Percentiles rank a stretch among this genome's conserved stretches.
These are phyloP conservation scores for Colius striatus DNA, from an alignment of 2,113 vertebrate genomes.

Conservation along the genomic window DNA sequence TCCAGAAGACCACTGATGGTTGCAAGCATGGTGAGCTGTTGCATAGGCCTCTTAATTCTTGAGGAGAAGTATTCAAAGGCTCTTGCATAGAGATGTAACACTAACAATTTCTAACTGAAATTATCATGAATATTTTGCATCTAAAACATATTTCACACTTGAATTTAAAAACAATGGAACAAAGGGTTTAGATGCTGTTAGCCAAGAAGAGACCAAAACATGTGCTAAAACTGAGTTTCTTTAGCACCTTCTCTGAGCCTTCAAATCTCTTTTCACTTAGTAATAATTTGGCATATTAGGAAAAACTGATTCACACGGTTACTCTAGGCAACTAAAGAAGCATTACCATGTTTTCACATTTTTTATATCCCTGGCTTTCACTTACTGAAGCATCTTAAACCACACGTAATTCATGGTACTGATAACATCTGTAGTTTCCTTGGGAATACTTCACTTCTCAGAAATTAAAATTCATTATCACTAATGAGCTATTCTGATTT, in stretches of 20 bases:
- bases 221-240: neutral
- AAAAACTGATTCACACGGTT: neutral
- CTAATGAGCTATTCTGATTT: constrained; percentile 37
- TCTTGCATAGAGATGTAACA: neutral
- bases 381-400: neutral
- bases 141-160: neutral
- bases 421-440: neutral
- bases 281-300: neutral
- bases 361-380: neutral
- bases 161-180: neutral
- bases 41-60: neutral
- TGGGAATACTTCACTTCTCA: constrained; percentile 18
- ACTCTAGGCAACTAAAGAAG: neutral
- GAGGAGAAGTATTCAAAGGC: neutral
- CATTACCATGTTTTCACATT: neutral
- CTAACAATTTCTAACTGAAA: neutral
- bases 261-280: neutral
- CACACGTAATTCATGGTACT: neutral
- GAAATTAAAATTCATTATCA: constrained; percentile 36
- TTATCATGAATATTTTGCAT: neutral
- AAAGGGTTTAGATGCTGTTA: neutral
- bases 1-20: neutral
- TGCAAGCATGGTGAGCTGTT: neutral
- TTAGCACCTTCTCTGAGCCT: neutral
- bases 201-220: neutral